Evolutionary conservation across 2,113 vertebrate species (phyloP), one percentile per base, ranked within the genome.

Genomic region (Isurus oxyrinchus): DNA sequence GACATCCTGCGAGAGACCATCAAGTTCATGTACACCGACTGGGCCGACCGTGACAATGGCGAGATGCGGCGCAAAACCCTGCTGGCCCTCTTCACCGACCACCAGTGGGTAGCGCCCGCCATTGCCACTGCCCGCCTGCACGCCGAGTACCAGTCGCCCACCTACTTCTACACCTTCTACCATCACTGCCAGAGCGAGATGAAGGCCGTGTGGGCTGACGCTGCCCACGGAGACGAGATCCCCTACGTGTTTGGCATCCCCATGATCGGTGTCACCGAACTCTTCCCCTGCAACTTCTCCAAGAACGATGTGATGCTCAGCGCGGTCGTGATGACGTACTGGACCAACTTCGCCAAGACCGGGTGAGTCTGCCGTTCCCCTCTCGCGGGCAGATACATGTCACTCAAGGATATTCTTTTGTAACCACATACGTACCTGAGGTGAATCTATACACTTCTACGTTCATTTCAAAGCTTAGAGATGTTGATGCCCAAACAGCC

Each of bases 1-100:
- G 99, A 99, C 96, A 98, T 99, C 97, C 97, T 99, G 0, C 97
- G 99, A 31, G 99, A 99, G 96, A 99, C 99, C 97, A 99, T 99
- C 96, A 99, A 99, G 97, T 99, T 99, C 97, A 99, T 99, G 99
- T 99, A 99, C 97, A 99, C 99, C 0, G 99, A 99, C 97, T 99
- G 99, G 99, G 99, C 99, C 0, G 99, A 99, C 97, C 98, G 99
- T 7, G 99, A 99, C 97, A 99, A 99, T 1, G 99, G 99, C 0
- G 99, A 99, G 97, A 99, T 99, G 99, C 97, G 99, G 19, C 97
- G 99, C 0, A 99, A 99, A 97, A 99, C 99, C 0, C 97, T 99
- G 13, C 96, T 99, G 81, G 99, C 99, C 0, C 98, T 99, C 69
- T 99, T 99, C 97, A 99, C 99, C 0, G 99, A 99, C 97, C 99